Base-by-base conservation (phyloP, 23 tunicate genomes). In the Clavelina lepadiformis region DNA sequence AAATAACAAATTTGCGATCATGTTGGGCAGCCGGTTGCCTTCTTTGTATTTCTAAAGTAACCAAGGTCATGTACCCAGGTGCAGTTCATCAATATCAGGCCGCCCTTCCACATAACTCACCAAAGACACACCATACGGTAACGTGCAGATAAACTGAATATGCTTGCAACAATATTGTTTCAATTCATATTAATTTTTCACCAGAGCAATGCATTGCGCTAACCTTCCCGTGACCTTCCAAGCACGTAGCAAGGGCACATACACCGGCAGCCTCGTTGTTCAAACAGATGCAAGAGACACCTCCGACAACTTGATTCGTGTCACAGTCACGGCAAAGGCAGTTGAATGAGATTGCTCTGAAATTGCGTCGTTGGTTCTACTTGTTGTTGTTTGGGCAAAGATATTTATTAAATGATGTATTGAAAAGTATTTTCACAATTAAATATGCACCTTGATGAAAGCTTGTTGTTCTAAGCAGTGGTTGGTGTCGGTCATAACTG, bases 41-140 rank as follows among this genome's bases (percentile, higher is more conserved):
- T n/a, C n/a, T n/a, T n/a, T n/a, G n/a, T n/a, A n/a, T n/a, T n/a
- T n/a, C n/a, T n/a, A n/a, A n/a, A n/a, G n/a, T n/a, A n/a, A n/a
- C n/a, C n/a, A n/a, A n/a, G n/a, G n/a, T n/a, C n/a, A 28, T 4
- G 20, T 13, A 33, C 57, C n/a, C 77, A 84, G 93, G 85, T 86
- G 49, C 63, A 78, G 58, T 86, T 86, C 35, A 51, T 77, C 54
- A 77, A 86, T 50, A 46, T 78, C 3, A 61, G 80, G 2, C 75
- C 75, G n/a, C 95, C 95, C 35, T 86, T 86, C 50, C 65, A 86
- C 46, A 86, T 78, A 1, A 72, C 95, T 13, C 95, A 86, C 58
- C 84, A 77, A 63, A 67, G 68, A 30, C 76, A 86, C 41, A 61
- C 95, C 19, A 77, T 84, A 31, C 52, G 93, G 83, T 84, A 67